Conservation (phyloP, 2,888 invertebrate species). For the Koerneria pararmatus region DNA sequence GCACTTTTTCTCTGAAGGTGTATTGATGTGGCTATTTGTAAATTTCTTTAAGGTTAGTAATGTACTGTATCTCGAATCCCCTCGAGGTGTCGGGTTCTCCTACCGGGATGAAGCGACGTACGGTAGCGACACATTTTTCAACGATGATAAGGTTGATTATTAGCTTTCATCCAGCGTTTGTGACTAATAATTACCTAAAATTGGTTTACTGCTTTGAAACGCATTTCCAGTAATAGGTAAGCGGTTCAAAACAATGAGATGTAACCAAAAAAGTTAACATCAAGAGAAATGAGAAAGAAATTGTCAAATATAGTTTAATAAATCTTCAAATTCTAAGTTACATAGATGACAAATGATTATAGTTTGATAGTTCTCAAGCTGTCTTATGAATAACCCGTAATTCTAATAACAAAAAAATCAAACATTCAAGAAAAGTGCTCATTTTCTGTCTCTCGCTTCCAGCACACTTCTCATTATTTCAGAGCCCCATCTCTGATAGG, state of each 20-base stretch:
- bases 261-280: too few relatives aligned
- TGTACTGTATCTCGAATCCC: constrained; percentile 64
- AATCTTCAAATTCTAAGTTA: neutral
- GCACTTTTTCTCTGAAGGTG: neutral
- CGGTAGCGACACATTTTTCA: constrained; percentile 24
- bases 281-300: too few relatives aligned
- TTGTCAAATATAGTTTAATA: constrained; percentile 43
- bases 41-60: constrained; percentile 57
- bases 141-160: constrained; percentile 16
- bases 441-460: too few relatives aligned
- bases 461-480: neutral
- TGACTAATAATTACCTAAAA: too few relatives aligned
- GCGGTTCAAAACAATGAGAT: too few relatives aligned
- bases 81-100: constrained; percentile 65
- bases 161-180: too few relatives aligned
- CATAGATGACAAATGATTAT: neutral
- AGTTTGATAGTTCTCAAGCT: neutral
- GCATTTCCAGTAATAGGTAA: too few relatives aligned
- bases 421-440: too few relatives aligned
- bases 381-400: neutral
- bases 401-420: neutral
- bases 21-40: neutral
- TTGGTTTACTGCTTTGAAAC: too few relatives aligned
- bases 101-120: constrained; percentile 57
- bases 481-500: neutral